Conservation (phyloP, 30 jellyfish, hydroid and myxozoan species). For the Phacellophora camtschatica region DNA sequence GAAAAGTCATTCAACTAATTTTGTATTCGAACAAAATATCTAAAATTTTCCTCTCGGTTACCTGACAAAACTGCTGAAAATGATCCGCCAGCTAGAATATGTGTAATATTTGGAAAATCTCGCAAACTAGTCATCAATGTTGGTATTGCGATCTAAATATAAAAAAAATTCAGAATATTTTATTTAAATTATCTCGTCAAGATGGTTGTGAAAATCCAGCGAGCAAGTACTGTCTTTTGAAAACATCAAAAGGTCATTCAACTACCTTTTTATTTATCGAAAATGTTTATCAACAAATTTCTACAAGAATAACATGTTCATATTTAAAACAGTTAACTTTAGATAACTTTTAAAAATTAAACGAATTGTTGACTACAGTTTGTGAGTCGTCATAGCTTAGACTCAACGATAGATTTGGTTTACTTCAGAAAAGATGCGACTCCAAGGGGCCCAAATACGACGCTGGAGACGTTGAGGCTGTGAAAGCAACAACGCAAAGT, state of each 20-base stretch:
- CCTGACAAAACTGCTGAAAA: conserved; percentile 29
- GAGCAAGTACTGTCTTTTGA: too few species aligned
- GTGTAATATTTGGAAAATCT: not conserved
- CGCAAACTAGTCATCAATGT: not conserved
- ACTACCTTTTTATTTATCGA: too few species aligned
- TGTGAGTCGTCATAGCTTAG: not conserved
- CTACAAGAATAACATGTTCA: not conserved
- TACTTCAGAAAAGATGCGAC: not conserved
- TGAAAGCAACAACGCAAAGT: too few species aligned
- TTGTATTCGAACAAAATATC: not conserved
- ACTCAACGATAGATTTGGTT: not conserved
- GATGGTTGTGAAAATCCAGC: too few species aligned
- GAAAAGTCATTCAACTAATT: too few species aligned
- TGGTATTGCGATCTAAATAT: conserved; percentile 37
- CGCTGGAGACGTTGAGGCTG: too few species aligned
- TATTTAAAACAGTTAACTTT: not conserved
- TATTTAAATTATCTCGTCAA: too few species aligned
- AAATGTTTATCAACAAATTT: too few species aligned
- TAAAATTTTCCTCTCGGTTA: not conserved
- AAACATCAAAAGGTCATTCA: too few species aligned
- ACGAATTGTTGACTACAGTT: not conserved
- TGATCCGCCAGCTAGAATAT: conserved; percentile 59
- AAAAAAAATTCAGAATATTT: too few species aligned
- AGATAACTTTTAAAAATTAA: not conserved
- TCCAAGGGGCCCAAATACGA: too few species aligned